Base-by-base conservation (phyloP, 2,888 invertebrate species). In the Lasioglossum marginatum region DNA sequence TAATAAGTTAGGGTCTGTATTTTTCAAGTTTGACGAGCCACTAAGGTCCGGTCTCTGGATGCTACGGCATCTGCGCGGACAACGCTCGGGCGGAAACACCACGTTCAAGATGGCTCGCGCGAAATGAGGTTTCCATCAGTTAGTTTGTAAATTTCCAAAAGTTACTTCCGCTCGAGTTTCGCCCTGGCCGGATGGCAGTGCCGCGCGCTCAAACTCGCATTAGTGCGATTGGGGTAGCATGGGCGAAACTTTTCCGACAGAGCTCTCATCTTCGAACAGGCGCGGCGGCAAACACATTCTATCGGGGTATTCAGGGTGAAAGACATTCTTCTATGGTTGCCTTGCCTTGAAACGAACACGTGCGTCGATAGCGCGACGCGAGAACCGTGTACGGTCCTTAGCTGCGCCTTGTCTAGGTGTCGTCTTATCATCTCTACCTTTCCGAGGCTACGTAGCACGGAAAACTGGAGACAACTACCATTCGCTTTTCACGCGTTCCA, bases 61-160 rank as follows among this genome's bases (percentile, higher is more conserved):
- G 27, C 63, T 16, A 31, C 66, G 60, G 71, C 86, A 86, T 34
- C 86, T 86, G 86, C 68, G 14, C 40, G 75, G 60, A 81, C 84
- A 85, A 60, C 84, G 81, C 63, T 70, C 43, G 60, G 27, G 23
- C 77, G 84, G 76, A 43, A 72, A 82, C 73, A 48, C 68, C 27
- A 16, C 80, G 77, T 57, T 85, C 76, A 83, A 87, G 87, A 87
- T 79, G 81, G 75, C 79, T 79, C 77, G 72, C 79, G 68, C 74
- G 88, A 89, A 91, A 91, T 90, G 88, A 91, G 89, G 86, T 90
- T 91, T 90, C 88, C 88, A 88, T 87, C 90, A 84, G 90, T 91
- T 90, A 90, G 89, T 91, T 88, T 84, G 86, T 88, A 87, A 90
- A 91, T 91, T 91, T 87, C 82, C 86, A 34, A 81, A 87, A 91